Evolutionary conservation across 2,797 vertebrate genomes (phyloP).

Genomic region (Melanogrammus aeglefinus): DNA sequence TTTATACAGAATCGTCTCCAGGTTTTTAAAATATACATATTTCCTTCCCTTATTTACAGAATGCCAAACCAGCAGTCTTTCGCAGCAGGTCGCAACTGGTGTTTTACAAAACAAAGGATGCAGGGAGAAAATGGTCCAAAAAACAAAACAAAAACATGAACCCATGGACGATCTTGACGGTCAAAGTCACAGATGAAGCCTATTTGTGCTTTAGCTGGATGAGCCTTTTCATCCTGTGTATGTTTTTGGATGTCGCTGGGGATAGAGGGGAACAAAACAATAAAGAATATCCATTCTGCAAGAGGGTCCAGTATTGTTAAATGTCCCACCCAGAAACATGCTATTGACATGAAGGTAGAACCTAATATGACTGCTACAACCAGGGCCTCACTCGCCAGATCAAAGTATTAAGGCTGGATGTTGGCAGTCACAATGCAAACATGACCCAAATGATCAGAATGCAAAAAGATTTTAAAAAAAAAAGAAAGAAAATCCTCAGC

Average conservation of each 20-base stretch:
- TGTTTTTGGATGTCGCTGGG: not conserved
- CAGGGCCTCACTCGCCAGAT: constrained; percentile 29
- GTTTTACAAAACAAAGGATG: constrained; percentile 41
- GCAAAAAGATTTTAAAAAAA: not conserved
- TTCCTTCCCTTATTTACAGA: constrained; percentile 78
- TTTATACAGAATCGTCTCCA: constrained; percentile 79
- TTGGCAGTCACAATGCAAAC: constrained; percentile 6
- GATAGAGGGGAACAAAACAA: constrained; percentile 22
- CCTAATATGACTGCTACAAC: not conserved
- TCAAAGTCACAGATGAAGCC: constrained; percentile 64
- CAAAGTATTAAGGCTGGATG: constrained; percentile 37
- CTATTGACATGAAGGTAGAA: not conserved
- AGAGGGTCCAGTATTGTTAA: constrained; percentile 7
- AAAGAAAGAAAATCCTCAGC: not conserved
- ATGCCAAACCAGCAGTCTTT: constrained; percentile 47
- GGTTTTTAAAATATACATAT: constrained; percentile 84
- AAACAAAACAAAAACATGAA: not conserved
- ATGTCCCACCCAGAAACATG: constrained; percentile 34
- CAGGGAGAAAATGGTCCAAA: constrained; percentile 23
- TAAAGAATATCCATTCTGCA: constrained; percentile 8
- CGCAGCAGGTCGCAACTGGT: constrained; percentile 48
- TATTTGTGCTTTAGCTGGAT: constrained; percentile 80
- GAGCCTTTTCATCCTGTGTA: constrained; percentile 30
- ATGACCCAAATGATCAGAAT: too few species aligned
- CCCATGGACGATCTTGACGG: constrained; percentile 15